Evolutionary conservation across 2,888 invertebrate genomes (phyloP).

Genomic region (Thymelicus acteon): DNA sequence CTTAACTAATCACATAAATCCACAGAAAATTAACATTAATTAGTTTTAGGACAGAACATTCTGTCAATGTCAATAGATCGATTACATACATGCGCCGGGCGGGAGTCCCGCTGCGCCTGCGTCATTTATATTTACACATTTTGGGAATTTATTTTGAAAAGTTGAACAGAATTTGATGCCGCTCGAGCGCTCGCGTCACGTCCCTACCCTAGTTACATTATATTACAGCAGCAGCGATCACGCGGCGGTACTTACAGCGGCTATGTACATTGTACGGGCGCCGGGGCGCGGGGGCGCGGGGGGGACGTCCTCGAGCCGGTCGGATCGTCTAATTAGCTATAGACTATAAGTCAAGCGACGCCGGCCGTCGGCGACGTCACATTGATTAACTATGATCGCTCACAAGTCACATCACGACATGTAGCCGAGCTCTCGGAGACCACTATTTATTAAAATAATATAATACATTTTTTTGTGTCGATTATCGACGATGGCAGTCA

Average conservation of each 20-base stretch:
- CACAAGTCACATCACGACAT: too few relatives aligned
- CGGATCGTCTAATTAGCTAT: too few relatives aligned
- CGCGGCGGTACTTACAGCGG: conserved; percentile 36
- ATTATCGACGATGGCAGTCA: neutral
- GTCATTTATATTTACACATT: conserved; percentile 25
- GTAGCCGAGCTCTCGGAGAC: too few relatives aligned
- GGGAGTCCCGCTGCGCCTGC: conserved; percentile 7
- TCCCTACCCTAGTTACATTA: conserved; percentile 30
- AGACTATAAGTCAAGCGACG: too few relatives aligned
- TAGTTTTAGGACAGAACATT: too few relatives aligned
- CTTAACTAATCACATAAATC: neutral
- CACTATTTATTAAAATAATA: neutral
- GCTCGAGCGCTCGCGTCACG: conserved; percentile 14
- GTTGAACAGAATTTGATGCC: neutral
- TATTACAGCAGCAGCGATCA: conserved; percentile 37
- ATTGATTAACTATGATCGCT: too few relatives aligned
- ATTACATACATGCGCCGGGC: too few relatives aligned
- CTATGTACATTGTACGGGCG: conserved; percentile 38
- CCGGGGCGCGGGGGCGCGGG: too few relatives aligned
- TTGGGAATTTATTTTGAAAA: conserved; percentile 5
- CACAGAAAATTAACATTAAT: neutral
- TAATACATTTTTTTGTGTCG: conserved; percentile 1
- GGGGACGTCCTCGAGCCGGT: too few relatives aligned
- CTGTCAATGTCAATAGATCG: too few relatives aligned
- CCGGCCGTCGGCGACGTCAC: too few relatives aligned